Percentiles rank a stretch among this genome's conserved stretches.
Evolutionary conservation across 2,888 invertebrate species (phyloP).

Genomic region (Eurytoma californica): DNA sequence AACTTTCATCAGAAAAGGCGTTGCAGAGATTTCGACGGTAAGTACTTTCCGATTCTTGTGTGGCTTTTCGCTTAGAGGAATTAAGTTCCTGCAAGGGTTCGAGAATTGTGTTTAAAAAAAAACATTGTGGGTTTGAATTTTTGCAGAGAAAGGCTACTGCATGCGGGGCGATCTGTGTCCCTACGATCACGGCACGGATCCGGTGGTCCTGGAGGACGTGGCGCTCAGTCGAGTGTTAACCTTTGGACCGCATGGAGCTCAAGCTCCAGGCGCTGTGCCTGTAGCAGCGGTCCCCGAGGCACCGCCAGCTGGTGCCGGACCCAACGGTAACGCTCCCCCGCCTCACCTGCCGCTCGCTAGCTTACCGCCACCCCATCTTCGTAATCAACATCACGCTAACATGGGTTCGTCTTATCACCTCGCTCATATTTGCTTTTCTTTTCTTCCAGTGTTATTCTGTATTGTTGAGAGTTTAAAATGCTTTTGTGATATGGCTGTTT

Average conservation of each 20-base stretch:
- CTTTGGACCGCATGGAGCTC: slow-evolving; percentile 76
- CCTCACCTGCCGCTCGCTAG: slow-evolving; percentile 72
- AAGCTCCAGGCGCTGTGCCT: slow-evolving; percentile 68
- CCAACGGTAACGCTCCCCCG: slow-evolving; percentile 72
- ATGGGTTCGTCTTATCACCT: slow-evolving; percentile 67
- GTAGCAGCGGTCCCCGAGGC: slow-evolving; percentile 64
- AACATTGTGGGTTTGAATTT: slow-evolving; percentile 1
- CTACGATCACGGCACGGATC: slow-evolving; percentile 97
- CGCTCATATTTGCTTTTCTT: slow-evolving; percentile 17
- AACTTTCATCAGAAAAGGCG: slow-evolving; percentile 78
- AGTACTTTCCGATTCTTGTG: slow-evolving; percentile 54
- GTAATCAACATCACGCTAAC: slow-evolving; percentile 73
- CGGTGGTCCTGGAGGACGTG: slow-evolving; percentile 94
- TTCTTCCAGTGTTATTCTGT: neutral
- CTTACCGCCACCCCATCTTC: slow-evolving; percentile 73
- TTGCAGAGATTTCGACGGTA: slow-evolving; percentile 93
- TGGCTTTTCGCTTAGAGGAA: neutral
- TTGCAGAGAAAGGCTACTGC: slow-evolving; percentile 92
- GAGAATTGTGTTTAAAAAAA: neutral
- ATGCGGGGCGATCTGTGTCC: slow-evolving; percentile 97
- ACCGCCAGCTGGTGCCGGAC: slow-evolving; percentile 67
- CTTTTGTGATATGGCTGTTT: neutral
- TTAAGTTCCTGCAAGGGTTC: neutral
- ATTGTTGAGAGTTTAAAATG: neutral
- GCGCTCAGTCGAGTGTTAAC: slow-evolving; percentile 78